Base-by-base conservation (phyloP, 2,888 invertebrate species). In the Fragum fragum region DNA sequence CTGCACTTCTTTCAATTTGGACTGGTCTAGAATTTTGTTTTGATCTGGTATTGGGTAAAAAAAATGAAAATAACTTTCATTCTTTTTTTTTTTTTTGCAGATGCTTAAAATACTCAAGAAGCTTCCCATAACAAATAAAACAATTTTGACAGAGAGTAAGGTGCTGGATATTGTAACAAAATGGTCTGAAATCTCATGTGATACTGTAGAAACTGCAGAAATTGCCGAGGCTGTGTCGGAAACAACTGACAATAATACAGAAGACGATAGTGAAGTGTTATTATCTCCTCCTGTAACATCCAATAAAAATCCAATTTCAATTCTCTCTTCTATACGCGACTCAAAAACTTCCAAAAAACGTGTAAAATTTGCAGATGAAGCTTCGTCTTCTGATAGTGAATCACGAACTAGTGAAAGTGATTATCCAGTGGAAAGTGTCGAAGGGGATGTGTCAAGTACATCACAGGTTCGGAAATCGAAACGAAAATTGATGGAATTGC, bases 111-210 rank as follows among this genome's bases (percentile, higher is more conserved):
- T 98, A 0, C 95, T 99, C 78, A 96, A 97, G 86, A 96, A 97
- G 28, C 95, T 99, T 86, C 99, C 99, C 14, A 98, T 99, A 86
- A 97, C 97, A 1, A 98, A 99, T 95, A 98, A 97, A 95, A 98
- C 98, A 0, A 97, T 98, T 96, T 95, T 99, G 11, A 97, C 97
- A 91, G 99, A 99, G 93, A 98, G 98, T 91, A 97, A 98, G 91
- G 97, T 99, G 87, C 96, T 98, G 91, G 96, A 96, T 32, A 96
- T 97, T 18, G 97, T 99, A 26, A 97, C 98, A 93, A 96, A 97
- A 88, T 99, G 99, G 98, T 96, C 97, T 9, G 88, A 87, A 28
- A 42, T 18, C 5, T 68, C 47, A n/a, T 29, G 71, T 26, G 78
- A 82, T n/a, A 18, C 11, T 2, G 28, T 63, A 0, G 70, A 69